A percentile compares a stretch with the other conserved stretches of the same genome.
phyloP scores from a whole-genome alignment of 2,113 vertebrate species.

The Elephas maximus region DNA sequence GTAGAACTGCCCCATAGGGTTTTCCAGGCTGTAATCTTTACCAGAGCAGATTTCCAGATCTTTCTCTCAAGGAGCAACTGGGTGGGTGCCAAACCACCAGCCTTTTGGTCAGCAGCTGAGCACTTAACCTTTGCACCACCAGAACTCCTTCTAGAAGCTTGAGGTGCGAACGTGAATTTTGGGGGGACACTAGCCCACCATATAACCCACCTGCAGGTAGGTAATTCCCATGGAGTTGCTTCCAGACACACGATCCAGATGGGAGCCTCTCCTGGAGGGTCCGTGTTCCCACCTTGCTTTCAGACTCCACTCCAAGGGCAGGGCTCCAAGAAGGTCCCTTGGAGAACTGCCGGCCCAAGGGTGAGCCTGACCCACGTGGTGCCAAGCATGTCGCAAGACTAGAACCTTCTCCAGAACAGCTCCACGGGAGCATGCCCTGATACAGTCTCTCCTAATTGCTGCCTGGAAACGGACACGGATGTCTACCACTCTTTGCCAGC shows the following conservation, averaged over 20 bases:
- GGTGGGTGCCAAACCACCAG: no score
- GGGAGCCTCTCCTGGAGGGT: background rate
- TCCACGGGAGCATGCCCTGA: background rate
- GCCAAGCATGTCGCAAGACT: background rate
- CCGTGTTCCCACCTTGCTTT: background rate
- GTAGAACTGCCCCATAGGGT: no score
- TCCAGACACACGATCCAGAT: no score
- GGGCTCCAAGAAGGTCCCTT: background rate
- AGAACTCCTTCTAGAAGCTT: no score
- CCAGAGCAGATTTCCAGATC: no score
- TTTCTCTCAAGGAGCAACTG: no score
- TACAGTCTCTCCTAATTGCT: background rate
- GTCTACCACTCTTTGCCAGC: fast-evolving
- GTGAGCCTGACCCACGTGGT: background rate
- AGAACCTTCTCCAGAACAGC: background rate
- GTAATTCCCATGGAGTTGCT: background rate
- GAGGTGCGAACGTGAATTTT: background rate
- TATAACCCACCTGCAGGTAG: background rate
- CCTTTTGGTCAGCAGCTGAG: no score
- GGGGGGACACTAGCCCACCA: background rate
- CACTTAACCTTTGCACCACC: no score
- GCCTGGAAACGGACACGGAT: background rate
- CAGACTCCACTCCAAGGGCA: background rate
- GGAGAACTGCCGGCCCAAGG: background rate
- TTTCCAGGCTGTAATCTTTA: no score